Percentiles rank a stretch among this genome's conserved stretches.
Evolutionary conservation across 2,113 vertebrate species (phyloP).

Genomic region (Sinocyclocheilus grahami): DNA sequence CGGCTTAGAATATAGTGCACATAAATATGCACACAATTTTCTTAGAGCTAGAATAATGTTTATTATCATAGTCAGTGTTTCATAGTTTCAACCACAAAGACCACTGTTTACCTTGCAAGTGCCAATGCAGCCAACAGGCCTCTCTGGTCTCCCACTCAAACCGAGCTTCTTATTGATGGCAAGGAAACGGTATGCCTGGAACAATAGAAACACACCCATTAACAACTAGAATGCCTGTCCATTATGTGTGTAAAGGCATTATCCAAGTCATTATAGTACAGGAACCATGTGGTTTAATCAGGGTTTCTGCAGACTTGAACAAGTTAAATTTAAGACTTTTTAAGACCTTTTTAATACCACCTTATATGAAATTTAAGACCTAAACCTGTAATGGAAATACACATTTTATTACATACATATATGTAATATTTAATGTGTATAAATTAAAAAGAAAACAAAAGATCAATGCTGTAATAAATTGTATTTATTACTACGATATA

Average conservation of each 20-base stretch:
- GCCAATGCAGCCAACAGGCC: constrained; percentile 95
- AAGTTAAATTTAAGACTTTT: too few relatives aligned
- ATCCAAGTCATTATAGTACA: background rate
- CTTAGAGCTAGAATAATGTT: background rate
- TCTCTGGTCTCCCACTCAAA: constrained; percentile 90
- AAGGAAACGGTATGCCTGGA: constrained; percentile 92
- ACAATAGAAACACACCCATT: constrained; percentile 44
- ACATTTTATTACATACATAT: too few relatives aligned
- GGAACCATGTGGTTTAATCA: background rate
- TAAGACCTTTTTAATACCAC: too few relatives aligned
- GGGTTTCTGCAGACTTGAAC: too few relatives aligned
- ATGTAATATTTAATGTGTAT: too few relatives aligned
- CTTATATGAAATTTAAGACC: too few relatives aligned
- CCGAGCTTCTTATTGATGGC: constrained; percentile 94
- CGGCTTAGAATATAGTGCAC: background rate
- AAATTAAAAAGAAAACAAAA: too few relatives aligned
- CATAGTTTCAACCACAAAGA: background rate
- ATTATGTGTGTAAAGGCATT: background rate
- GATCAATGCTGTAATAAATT: too few relatives aligned
- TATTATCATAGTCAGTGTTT: background rate
- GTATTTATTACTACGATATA: too few relatives aligned
- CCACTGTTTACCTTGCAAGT: constrained; percentile 88
- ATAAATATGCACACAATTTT: too few relatives aligned
- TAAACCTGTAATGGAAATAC: too few relatives aligned
- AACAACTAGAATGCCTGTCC: background rate